Evolutionary conservation across 2,113 vertebrate species (phyloP), one percentile per base, ranked within the genome.

Genomic region (Cyanoramphus novaezelandiae): DNA sequence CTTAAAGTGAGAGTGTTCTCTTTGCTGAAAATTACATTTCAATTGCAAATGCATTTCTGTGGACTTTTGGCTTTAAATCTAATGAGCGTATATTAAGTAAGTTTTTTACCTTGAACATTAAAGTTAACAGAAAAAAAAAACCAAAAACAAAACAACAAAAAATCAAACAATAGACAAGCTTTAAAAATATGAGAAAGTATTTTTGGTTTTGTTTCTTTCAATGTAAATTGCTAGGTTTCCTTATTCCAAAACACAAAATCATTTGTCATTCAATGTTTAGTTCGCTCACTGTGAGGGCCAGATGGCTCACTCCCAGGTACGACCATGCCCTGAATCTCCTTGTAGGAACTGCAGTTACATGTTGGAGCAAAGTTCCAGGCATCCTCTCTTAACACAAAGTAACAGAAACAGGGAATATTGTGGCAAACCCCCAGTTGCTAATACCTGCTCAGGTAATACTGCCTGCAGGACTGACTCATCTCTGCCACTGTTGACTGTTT

Each of bases 21-120:
- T 70, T 72, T 37, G 59, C 50, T 74, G n/a, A 41, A 94, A 92
- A 97, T 95, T 93, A 86, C 82, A 95, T 95, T 95, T 95, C 77
- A 95, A 95, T 92, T 96, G 91, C 92, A 96, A 93, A 95, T 92
- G n/a, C 25, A 86, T 37, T 88, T 85, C 68, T 77, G 27, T 71
- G 46, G 72, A 55, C 33, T 86, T 83, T 10, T 57, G 41, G 31
- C 7, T 92, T 86, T 75, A 69, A 49, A 90, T 62, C 46, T 92
- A 80, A 74, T 21, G 47, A 83, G 44, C 49, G 65, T 11, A 68
- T 14, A 50, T 41, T 57, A 74, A 50, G 19, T 43, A 50, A 62
- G 21, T 86, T 88, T 77, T 46, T 62, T 57, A 44, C 25, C 43
- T 72, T 44, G 33, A 85, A 49, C 44, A 18, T n/a, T 47, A 80